These are phyloP conservation scores for Lepidurus packardi DNA, from an alignment of 1,140 invertebrate species.

Conservation along the genomic window DNA sequence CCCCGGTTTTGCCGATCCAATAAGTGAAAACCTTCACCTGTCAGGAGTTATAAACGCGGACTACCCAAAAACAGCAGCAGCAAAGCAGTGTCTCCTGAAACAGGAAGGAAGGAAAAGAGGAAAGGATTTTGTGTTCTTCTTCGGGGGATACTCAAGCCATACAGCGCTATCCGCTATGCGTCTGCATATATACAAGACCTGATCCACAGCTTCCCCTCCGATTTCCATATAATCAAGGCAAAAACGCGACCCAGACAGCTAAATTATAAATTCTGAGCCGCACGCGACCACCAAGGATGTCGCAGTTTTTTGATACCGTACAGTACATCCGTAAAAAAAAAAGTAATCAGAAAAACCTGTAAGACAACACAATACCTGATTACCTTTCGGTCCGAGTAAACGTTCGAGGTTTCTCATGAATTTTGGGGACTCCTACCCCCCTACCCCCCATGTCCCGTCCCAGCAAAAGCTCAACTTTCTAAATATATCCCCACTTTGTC, in stretches of 20 bases:
- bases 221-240: slow-evolving; percentile 10
- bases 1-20: not conserved
- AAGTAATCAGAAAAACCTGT: not conserved
- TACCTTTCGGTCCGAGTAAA: not conserved
- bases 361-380: not conserved
- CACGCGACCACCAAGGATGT: not conserved
- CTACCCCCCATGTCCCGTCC: too few relatives aligned
- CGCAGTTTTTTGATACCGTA: too few relatives aligned
- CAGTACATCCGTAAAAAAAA: not conserved
- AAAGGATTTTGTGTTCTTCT: not conserved
- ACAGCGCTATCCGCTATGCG: too few relatives aligned
- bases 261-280: slow-evolving; percentile 3
- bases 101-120: slow-evolving; percentile 13
- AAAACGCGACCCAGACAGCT: slow-evolving; percentile 7
- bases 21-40: not conserved
- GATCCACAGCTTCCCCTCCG: too few relatives aligned
- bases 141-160: not conserved
- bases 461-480: not conserved
- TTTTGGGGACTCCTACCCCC: not conserved
- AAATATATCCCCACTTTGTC: not conserved
- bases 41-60: not conserved
- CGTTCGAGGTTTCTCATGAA: not conserved
- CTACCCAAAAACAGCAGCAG: not conserved
- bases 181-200: too few relatives aligned
- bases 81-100: not conserved